Base-by-base conservation (phyloP, 2,113 vertebrate species). In the Prochilodus magdalenae region DNA sequence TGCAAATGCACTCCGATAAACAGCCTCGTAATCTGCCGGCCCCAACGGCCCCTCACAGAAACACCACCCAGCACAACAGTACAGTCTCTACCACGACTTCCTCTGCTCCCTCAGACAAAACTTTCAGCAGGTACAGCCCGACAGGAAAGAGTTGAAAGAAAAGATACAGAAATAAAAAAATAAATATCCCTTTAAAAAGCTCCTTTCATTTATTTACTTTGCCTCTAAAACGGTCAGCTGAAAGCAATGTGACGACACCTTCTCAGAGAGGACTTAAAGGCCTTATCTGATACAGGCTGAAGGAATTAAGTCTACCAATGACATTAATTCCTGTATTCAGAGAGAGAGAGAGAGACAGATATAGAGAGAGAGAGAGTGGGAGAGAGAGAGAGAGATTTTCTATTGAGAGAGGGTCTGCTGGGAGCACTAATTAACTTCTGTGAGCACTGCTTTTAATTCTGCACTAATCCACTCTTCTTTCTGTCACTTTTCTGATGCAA, bases 371-470 rank as follows among this genome's bases (percentile, higher is more conserved):
- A 71, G 30, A 59, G 30, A 70, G 88, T 80, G 91, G 90, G 88
- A 69, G 53, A 73, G 20, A 88, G 85, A 85, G 85, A 83, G 78
- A 87, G 79, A 40, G 27, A 10, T 44, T 44, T 44, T 44, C 40
- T 44, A 44, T 44, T 8, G 89, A 81, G 90, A 90, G 88, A 62
- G 62, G 90, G 89, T 93, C 75, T 57, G 83, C 90, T 88, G 90
- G 90, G 90, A 87, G 87, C 85, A 89, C 88, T 93, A 93, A 94
- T 94, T 94, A 93, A 94, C 93, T 91, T 86, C 87, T 85, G 89
- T 89, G 88, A 90, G 91, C 91, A 88, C 89, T 92, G 88, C 89
- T 92, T 91, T 90, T 87, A 90, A 93, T 89, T 92, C 91, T 88
- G 85, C 60, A 74, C 81, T 92, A 94, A 93, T 94, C 91, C 90